Percentiles rank a stretch among this genome's conserved stretches.
Conservation (phyloP, 2,113 vertebrate species). For the Eulacestoma nigropectus region DNA sequence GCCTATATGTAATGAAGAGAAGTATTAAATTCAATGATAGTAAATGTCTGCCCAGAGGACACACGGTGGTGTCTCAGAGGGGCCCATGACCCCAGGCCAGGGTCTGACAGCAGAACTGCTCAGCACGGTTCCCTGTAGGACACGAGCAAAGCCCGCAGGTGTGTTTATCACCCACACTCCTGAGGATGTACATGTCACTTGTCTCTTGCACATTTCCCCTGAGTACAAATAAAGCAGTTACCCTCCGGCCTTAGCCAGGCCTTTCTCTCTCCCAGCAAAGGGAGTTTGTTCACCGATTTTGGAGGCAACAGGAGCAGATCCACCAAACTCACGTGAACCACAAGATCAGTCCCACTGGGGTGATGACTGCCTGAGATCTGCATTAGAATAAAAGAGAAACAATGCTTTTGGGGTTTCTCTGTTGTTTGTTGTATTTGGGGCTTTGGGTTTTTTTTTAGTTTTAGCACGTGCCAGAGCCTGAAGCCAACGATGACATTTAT, state of each 20-base stretch:
- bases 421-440: background rate
- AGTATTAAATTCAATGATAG: too few species aligned
- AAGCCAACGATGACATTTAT: background rate
- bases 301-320: background rate
- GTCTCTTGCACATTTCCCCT: background rate
- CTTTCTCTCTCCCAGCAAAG: background rate
- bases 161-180: background rate
- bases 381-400: background rate
- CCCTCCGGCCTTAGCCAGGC: background rate
- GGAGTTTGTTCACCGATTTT: background rate
- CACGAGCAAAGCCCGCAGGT: background rate
- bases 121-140: too few species aligned
- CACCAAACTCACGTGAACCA: background rate
- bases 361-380: background rate
- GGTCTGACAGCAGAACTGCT: too few species aligned
- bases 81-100: too few species aligned
- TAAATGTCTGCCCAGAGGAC: too few species aligned
- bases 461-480: background rate
- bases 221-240: background rate
- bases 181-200: background rate
- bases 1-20: too few species aligned
- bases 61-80: too few species aligned
- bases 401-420: background rate
- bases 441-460: background rate
- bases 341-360: background rate